Percentiles rank a stretch among this genome's conserved stretches.
phyloP scores from a whole-genome alignment of 1,140 invertebrate genomes.

The Halyomorpha halys region DNA sequence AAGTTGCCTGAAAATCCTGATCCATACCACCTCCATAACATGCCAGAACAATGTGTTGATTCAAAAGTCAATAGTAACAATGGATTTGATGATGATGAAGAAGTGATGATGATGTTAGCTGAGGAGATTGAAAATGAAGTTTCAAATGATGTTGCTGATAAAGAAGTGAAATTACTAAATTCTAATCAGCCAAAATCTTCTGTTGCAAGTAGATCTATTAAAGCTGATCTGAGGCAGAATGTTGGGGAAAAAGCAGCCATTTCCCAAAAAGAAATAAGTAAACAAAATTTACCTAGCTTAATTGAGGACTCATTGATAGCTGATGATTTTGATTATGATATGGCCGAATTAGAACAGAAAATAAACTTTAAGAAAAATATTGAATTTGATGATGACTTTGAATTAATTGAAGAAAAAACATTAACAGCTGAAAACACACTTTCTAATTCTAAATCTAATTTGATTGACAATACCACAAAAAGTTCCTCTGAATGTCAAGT shows the following conservation, averaged over 20 bases:
- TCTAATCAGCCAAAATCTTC: neutral
- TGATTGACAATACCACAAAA: too few species aligned
- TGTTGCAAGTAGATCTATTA: neutral
- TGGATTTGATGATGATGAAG: slow-evolving; percentile 21
- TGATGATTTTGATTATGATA: too few species aligned
- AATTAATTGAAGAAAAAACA: too few species aligned
- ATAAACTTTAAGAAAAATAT: too few species aligned
- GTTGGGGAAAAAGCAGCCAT: neutral
- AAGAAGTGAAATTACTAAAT: neutral
- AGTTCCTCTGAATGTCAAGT: neutral
- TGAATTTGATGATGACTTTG: too few species aligned
- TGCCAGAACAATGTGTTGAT: neutral
- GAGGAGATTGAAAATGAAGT: slow-evolving; percentile 19
- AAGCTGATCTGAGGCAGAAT: neutral
- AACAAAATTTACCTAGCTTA: neutral
- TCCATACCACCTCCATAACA: neutral
- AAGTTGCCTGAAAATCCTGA: slow-evolving; percentile 34
- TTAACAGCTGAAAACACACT: too few species aligned
- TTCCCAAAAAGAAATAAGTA: neutral
- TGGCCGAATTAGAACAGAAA: too few species aligned
- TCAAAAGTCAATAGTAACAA: neutral
- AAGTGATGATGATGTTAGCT: slow-evolving; percentile 13
- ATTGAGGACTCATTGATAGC: too few species aligned
- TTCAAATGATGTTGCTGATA: neutral
- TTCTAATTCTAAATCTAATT: too few species aligned